phyloP scores from a whole-genome alignment of 2,797 vertebrate species.

The Sardinella longiceps region DNA sequence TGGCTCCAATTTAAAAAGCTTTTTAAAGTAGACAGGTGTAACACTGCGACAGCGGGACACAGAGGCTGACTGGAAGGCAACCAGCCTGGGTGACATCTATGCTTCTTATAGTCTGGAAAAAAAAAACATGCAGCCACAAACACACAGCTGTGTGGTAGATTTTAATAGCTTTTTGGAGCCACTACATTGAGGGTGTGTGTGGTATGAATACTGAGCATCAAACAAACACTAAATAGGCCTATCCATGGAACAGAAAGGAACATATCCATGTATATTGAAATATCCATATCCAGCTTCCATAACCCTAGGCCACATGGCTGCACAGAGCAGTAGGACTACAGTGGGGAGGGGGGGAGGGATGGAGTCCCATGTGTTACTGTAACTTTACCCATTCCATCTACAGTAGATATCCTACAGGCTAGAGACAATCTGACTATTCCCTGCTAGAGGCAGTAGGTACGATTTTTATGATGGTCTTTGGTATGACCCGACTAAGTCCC shows the following conservation, averaged over 20 bases:
- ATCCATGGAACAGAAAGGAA: not conserved
- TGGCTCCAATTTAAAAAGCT: not conserved
- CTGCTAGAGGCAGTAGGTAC: too few relatives aligned
- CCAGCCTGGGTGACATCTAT: not conserved
- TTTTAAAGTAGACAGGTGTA: not conserved
- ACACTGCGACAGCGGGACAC: not conserved
- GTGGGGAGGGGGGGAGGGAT: too few relatives aligned
- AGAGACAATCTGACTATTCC: too few relatives aligned
- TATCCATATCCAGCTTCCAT: too few relatives aligned
- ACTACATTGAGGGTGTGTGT: not conserved
- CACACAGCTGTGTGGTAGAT: not conserved
- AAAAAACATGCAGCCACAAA: not conserved
- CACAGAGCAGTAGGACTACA: too few relatives aligned
- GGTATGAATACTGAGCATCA: not conserved
- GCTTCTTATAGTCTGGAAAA: not conserved
- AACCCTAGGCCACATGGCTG: too few relatives aligned
- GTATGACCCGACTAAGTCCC: too few relatives aligned
- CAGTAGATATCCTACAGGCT: too few relatives aligned
- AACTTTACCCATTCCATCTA: too few relatives aligned
- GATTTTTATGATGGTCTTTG: too few relatives aligned
- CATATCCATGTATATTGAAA: too few relatives aligned
- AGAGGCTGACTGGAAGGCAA: not conserved
- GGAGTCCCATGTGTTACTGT: too few relatives aligned
- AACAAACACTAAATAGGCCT: not conserved
- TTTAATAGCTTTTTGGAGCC: not conserved